Evolutionary conservation across 2,888 invertebrate species (phyloP).

Genomic region (Amphipyra berbera): DNA sequence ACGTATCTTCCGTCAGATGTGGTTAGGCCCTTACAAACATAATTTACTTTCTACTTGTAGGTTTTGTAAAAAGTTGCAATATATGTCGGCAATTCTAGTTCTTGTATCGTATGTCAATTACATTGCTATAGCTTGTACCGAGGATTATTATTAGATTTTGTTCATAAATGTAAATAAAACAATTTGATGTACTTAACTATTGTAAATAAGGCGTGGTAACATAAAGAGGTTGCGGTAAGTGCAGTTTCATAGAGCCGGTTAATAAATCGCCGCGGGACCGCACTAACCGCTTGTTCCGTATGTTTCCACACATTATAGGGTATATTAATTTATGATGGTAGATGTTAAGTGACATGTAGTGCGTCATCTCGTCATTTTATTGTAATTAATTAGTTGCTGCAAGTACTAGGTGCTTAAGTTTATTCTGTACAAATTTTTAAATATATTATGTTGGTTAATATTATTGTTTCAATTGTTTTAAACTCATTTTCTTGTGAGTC

Average conservation of each 20-base stretch:
- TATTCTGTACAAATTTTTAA: conserved; percentile 86
- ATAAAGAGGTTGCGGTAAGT: neutral
- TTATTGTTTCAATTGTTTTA: conserved; percentile 48
- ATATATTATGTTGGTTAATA: conserved; percentile 84
- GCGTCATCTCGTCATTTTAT: conserved; percentile 75
- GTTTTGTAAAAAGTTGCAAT: conserved; percentile 41
- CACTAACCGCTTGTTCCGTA: neutral
- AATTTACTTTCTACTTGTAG: conserved; percentile 4
- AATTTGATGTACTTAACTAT: conserved; percentile 51
- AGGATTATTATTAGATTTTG: conserved; percentile 37
- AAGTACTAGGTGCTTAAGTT: conserved; percentile 82
- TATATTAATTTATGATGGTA: conserved; percentile 66
- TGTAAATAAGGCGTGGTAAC: conserved; percentile 62
- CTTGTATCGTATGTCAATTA: conserved; percentile 51
- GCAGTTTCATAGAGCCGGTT: neutral
- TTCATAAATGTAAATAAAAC: conserved; percentile 68
- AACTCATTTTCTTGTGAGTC: neutral
- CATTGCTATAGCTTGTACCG: conserved; percentile 19
- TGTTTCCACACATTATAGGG: conserved; percentile 31
- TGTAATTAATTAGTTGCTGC: conserved; percentile 65
- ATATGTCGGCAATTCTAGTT: conserved; percentile 37
- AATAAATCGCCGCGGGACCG: neutral
- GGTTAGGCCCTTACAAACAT: neutral
- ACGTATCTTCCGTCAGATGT: too few relatives aligned
- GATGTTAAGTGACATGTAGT: conserved; percentile 56